These are phyloP conservation scores for Dinoponera quadriceps DNA, from an alignment of 1,140 invertebrate genomes.

Conservation along the genomic window DNA sequence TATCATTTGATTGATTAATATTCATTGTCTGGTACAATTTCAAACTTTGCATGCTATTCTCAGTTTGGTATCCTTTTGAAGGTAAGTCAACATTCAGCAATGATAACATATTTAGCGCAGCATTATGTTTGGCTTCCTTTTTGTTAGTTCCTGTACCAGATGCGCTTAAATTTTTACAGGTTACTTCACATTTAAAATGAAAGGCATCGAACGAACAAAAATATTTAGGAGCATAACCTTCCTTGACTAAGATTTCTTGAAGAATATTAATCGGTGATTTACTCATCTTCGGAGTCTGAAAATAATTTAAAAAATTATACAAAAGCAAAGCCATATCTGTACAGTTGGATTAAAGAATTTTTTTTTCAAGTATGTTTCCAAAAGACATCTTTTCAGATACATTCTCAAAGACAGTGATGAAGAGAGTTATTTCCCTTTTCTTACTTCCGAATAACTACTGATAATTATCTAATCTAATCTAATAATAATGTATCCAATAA, in stretches of 20 bases:
- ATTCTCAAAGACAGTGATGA: too few relatives aligned
- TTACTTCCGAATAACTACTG: too few relatives aligned
- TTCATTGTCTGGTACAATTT: not conserved
- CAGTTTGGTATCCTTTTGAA: too few relatives aligned
- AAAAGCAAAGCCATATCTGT: not conserved
- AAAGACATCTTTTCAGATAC: too few relatives aligned
- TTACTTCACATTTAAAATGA: conserved; percentile 12
- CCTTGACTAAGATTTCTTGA: conserved; percentile 19
- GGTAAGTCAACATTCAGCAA: not conserved
- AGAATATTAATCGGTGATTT: conserved; percentile 26
- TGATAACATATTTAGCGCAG: conserved; percentile 31
- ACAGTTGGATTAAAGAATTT: too few relatives aligned
- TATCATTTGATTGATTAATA: not conserved
- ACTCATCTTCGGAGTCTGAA: conserved; percentile 14
- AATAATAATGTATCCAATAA: too few relatives aligned
- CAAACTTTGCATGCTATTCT: too few relatives aligned
- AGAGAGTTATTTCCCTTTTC: too few relatives aligned
- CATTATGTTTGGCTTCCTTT: conserved; percentile 48
- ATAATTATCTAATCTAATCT: too few relatives aligned
- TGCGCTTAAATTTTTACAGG: not conserved
- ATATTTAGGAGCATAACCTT: conserved; percentile 24
- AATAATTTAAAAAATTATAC: conserved; percentile 10
- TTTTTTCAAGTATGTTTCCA: too few relatives aligned
- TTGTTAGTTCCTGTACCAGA: conserved; percentile 17
- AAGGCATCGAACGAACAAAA: too few relatives aligned